Conservation (phyloP, 1,140 invertebrate species). For the Drosophila athabasca region DNA sequence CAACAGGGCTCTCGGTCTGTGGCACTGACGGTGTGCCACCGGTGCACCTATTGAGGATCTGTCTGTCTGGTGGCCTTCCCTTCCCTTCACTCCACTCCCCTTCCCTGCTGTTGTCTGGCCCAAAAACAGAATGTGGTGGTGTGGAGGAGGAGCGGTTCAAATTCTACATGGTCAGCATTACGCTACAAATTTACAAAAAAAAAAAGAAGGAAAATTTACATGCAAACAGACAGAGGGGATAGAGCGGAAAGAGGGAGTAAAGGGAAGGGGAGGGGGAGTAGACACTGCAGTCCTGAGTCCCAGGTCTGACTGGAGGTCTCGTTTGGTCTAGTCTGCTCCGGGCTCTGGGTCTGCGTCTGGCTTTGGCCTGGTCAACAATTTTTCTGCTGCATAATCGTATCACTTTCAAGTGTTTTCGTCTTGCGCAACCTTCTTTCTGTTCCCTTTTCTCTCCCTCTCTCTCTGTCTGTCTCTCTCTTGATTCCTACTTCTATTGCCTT, state of each 20-base stretch:
- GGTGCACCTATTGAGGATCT: conserved; percentile 70
- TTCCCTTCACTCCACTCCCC: conserved; percentile 27
- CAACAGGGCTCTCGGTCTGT: too few relatives aligned
- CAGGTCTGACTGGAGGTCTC: conserved; percentile 34
- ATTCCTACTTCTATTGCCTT: not conserved
- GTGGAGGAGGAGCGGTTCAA: conserved; percentile 48
- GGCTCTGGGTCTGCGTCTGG: too few relatives aligned
- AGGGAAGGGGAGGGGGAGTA: not conserved
- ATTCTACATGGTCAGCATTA: conserved; percentile 82
- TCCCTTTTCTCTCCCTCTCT: too few relatives aligned
- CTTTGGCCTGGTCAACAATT: conserved; percentile 28
- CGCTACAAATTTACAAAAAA: conserved; percentile 77
- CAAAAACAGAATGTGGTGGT: conserved; percentile 16
- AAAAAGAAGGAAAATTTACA: conserved; percentile 59
- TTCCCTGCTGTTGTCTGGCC: conserved; percentile 50
- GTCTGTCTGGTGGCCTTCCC: conserved; percentile 44
- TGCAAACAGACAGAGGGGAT: conserved; percentile 62
- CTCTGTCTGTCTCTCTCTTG: not conserved
- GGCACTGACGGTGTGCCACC: not conserved
- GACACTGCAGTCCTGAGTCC: conserved; percentile 27
- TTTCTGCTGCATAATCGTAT: conserved; percentile 80
- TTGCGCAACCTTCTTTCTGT: conserved; percentile 32
- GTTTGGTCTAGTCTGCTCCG: conserved; percentile 39
- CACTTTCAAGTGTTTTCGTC: conserved; percentile 72
- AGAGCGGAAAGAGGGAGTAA: conserved; percentile 3